These are phyloP conservation scores for Mustelus asterias DNA, from an alignment of 2,113 vertebrate species.

Conservation along the genomic window DNA sequence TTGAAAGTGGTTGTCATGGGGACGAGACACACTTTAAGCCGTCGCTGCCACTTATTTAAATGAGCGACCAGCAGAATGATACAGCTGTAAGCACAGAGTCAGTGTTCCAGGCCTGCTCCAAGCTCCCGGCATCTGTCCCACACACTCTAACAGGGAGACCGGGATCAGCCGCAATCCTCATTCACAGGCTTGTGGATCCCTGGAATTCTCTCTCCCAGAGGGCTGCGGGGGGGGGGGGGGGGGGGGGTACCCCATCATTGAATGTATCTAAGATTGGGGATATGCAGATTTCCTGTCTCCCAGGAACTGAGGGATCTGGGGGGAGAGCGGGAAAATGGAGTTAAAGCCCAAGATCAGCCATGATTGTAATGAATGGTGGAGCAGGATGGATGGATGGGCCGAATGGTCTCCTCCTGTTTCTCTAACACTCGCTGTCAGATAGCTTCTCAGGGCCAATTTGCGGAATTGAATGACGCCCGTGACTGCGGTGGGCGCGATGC, in stretches of 20 bases:
- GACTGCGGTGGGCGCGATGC: rapidly evolving
- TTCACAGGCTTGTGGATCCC: no score
- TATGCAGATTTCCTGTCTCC: not conserved
- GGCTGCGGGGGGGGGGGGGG: no score
- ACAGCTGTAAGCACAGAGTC: not conserved
- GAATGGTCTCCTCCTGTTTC: not conserved
- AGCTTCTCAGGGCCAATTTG: no score
- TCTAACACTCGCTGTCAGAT: no score
- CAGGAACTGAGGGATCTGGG: not conserved
- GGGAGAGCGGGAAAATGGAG: not conserved
- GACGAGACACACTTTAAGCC: not conserved
- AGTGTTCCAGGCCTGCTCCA: not conserved
- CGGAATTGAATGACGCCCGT: no score
- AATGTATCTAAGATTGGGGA: not conserved
- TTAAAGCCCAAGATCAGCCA: not conserved
- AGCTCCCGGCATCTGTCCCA: not conserved
- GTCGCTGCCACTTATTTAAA: not conserved
- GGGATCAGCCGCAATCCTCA: no score
- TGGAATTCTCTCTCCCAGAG: not conserved
- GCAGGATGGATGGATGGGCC: not conserved
- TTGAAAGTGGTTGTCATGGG: not conserved
- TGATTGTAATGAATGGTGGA: not conserved
- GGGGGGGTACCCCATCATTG: not conserved
- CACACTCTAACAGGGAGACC: no score
- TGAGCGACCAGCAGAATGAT: not conserved